Percentiles rank a stretch among this genome's conserved stretches.
Conservation (phyloP, 2,113 vertebrate genomes). For the Salvelinus sp. region DNA sequence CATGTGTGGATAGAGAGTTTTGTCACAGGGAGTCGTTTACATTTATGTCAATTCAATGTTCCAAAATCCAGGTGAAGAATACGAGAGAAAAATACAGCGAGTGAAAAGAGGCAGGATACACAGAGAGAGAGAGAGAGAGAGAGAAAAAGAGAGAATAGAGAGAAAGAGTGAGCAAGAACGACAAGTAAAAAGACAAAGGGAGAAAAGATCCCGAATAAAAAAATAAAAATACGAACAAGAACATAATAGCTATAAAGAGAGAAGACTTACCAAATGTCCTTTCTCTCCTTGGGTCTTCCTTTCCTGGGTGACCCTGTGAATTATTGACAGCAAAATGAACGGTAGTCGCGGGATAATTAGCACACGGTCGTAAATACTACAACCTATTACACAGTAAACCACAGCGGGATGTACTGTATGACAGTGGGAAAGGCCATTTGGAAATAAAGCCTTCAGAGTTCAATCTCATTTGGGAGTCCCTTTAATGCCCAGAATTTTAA, state of each 20-base stretch:
- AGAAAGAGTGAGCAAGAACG: background rate
- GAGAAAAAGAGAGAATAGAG: background rate
- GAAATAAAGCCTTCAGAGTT: constrained; percentile 30
- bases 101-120: background rate
- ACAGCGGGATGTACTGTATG: constrained; percentile 17
- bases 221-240: background rate
- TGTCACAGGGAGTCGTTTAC: background rate
- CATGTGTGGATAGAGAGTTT: constrained; percentile 27
- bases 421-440: constrained; percentile 31
- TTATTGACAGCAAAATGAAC: constrained; percentile 53
- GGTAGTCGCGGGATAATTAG: constrained; percentile 48
- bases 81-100: background rate
- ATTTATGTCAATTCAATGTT: constrained; percentile 25
- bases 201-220: background rate
- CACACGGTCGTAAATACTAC: constrained; percentile 46
- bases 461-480: constrained; percentile 46
- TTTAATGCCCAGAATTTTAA: constrained; percentile 29
- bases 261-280: constrained; percentile 80
- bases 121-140: background rate
- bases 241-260: background rate
- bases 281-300: constrained; percentile 95
- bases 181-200: background rate
- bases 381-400: constrained; percentile 45
- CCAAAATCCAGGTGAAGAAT: constrained; percentile 20
- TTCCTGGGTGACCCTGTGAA: constrained; percentile 92